These are phyloP conservation scores for Nematostella vectensis DNA, from an alignment of 92 coral and sea anemone genomes.

Conservation along the genomic window DNA sequence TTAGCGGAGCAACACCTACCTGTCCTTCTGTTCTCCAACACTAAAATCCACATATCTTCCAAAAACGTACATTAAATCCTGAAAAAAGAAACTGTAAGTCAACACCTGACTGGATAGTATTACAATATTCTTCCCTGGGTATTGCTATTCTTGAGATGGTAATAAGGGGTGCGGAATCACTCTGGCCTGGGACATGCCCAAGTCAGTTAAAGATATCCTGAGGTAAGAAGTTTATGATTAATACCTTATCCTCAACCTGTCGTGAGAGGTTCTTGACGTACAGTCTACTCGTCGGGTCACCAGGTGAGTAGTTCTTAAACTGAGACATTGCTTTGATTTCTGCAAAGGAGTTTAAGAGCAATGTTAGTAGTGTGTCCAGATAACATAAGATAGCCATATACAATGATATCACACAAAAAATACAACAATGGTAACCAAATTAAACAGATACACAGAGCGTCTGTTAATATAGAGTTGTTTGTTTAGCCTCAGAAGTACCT, in stretches of 20 bases:
- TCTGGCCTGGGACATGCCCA: no score
- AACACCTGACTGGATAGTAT: no score
- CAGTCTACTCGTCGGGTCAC: slow-evolving; percentile 82
- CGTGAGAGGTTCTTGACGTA: slow-evolving; percentile 89
- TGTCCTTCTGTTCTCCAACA: slow-evolving; percentile 54
- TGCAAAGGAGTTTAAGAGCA: slow-evolving; percentile 14
- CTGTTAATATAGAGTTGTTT: no score
- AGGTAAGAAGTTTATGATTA: no score
- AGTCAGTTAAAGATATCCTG: no score
- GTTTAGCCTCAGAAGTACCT: no score
- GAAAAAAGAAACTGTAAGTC: slow-evolving; percentile 6
- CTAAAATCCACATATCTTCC: slow-evolving; percentile 73
- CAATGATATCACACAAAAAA: not conserved
- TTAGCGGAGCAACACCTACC: slow-evolving; percentile 28
- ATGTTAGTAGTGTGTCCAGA: not conserved
- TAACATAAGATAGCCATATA: not conserved
- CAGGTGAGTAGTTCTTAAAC: slow-evolving; percentile 76
- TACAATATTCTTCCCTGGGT: no score
- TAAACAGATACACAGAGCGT: no score
- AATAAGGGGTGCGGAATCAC: no score
- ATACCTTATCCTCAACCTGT: slow-evolving; percentile 91
- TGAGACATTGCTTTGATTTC: slow-evolving; percentile 71
- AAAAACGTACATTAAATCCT: slow-evolving; percentile 88
- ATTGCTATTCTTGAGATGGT: no score
- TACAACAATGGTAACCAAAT: no score